A percentile compares a stretch with the other conserved stretches of the same genome.
phyloP scores from a whole-genome alignment of 2,888 invertebrate genomes.

The Microplitis deprimator region DNA sequence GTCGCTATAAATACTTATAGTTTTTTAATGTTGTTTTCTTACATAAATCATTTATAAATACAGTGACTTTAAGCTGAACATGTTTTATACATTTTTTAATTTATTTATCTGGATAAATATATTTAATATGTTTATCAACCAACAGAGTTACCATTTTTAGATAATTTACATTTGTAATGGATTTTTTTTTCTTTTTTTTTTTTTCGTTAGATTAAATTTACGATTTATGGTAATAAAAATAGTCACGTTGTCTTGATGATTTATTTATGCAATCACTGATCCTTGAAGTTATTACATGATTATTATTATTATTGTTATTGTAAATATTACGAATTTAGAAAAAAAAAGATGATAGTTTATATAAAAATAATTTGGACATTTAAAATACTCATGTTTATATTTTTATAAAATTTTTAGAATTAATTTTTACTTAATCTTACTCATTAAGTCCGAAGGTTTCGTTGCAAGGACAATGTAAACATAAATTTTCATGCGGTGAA shows the following conservation, averaged over 20 bases:
- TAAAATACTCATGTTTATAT: no score
- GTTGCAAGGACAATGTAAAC: slow-evolving; percentile 34
- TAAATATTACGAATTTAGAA: no score
- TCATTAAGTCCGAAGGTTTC: slow-evolving; percentile 43
- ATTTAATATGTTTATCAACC: neutral
- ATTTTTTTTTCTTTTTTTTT: neutral
- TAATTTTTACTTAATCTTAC: slow-evolving; percentile 39
- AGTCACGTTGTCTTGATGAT: slow-evolving; percentile 18
- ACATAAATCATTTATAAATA: neutral
- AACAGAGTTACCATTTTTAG: neutral
- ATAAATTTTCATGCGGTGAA: slow-evolving; percentile 18
- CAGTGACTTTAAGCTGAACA: neutral
- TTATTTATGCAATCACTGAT: slow-evolving; percentile 13
- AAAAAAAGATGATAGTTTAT: no score
- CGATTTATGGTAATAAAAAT: slow-evolving; percentile 5
- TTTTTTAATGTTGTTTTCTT: neutral
- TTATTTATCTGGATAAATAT: neutral
- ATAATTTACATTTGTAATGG: neutral
- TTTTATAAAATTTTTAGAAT: no score
- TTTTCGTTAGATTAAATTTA: neutral
- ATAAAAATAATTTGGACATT: no score
- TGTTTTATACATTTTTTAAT: neutral
- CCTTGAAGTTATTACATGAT: slow-evolving; percentile 17
- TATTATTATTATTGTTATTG: slow-evolving; percentile 16
- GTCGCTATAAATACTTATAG: slow-evolving; percentile 13